Percentiles rank a stretch among this genome's conserved stretches.
phyloP scores from a whole-genome alignment of 1,140 invertebrate species.

The Drosophila hydei region DNA sequence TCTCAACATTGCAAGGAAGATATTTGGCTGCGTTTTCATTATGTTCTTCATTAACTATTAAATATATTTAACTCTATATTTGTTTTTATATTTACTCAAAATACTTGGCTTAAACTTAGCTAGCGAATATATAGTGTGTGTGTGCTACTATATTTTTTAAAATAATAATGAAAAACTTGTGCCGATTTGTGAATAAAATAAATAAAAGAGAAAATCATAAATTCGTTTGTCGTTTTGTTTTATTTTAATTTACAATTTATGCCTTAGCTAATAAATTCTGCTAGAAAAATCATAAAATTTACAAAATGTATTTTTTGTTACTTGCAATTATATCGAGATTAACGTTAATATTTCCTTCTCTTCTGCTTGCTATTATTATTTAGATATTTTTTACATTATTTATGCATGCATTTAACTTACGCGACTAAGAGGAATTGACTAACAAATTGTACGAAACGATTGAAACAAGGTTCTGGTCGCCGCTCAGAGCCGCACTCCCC shows the following conservation, averaged over 20 bases:
- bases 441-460: slow-evolving; percentile 47
- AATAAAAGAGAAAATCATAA: slow-evolving; percentile 51
- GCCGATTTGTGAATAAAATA: slow-evolving; percentile 21
- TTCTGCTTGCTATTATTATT: not conserved
- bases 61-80: not conserved
- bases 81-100: not conserved
- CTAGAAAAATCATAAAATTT: slow-evolving; percentile 67
- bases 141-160: slow-evolving; percentile 1
- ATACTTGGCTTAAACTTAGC: slow-evolving; percentile 39
- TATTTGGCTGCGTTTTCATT: slow-evolving; percentile 62
- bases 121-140: slow-evolving; percentile 17
- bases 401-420: slow-evolving; percentile 46
- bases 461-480: slow-evolving; percentile 25
- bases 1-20: slow-evolving; percentile 80
- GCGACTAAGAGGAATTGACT: slow-evolving; percentile 57
- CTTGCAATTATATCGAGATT: slow-evolving; percentile 65
- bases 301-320: slow-evolving; percentile 34
- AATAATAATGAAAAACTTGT: not conserved
- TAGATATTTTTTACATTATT: slow-evolving; percentile 42
- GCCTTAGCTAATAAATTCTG: slow-evolving; percentile 75
- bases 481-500: not conserved
- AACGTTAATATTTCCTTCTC: slow-evolving; percentile 20
- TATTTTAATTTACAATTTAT: slow-evolving; percentile 43
- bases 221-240: slow-evolving; percentile 46
- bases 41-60: slow-evolving; percentile 7